A percentile compares a stretch with the other conserved stretches of the same genome.
These are phyloP conservation scores for Lucilia sericata DNA, from an alignment of 1,140 invertebrate genomes.

Conservation along the genomic window DNA sequence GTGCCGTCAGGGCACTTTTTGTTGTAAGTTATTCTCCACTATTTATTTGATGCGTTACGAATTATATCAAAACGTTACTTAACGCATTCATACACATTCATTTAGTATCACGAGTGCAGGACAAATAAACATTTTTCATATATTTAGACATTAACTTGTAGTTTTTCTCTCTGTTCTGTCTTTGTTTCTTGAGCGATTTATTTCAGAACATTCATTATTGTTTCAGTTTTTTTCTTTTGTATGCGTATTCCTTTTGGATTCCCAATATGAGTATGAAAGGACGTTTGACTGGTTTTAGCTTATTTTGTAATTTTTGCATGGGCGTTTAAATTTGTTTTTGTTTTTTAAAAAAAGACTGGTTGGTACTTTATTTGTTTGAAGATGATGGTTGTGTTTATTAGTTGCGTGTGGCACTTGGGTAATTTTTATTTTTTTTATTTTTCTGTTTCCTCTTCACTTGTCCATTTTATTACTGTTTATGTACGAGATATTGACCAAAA, in stretches of 20 bases:
- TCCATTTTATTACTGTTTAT: background rate
- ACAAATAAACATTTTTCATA: background rate
- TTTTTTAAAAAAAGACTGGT: background rate
- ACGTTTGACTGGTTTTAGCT: background rate
- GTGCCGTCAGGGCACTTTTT: background rate
- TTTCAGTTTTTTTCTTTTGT: no score
- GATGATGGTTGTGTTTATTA: background rate
- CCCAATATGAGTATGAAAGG: background rate
- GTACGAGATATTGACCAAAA: background rate
- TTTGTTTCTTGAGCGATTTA: constrained; percentile 26
- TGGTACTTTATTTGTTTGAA: background rate
- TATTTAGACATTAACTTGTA: background rate
- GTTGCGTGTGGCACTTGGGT: constrained; percentile 12
- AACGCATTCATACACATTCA: constrained; percentile 32
- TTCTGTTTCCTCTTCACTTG: constrained; percentile 4
- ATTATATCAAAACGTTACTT: constrained; percentile 30
- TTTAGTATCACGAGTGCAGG: background rate
- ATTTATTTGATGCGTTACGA: constrained; percentile 24
- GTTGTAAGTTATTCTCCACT: no score
- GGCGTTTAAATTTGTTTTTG: constrained; percentile 2
- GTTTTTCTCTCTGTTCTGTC: background rate
- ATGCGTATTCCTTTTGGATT: background rate
- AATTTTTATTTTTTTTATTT: background rate
- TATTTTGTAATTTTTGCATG: background rate
- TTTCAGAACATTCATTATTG: background rate